These are phyloP conservation scores for Cyclopterus lumpus DNA, from an alignment of 2,797 vertebrate genomes.

Conservation along the genomic window DNA sequence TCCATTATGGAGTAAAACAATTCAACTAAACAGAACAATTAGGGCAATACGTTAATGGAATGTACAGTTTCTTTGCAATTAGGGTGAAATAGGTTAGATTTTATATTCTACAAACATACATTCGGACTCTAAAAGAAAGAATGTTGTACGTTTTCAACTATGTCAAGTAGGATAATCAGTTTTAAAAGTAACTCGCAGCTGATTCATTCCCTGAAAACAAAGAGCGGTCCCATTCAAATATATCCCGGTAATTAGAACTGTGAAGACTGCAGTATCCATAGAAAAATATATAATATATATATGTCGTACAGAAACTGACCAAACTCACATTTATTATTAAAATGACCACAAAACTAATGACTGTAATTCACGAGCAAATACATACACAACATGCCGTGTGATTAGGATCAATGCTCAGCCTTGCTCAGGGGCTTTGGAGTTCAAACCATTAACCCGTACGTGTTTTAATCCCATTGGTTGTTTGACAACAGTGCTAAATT, in stretches of 20 bases:
- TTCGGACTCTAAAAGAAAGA: neutral
- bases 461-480: constrained; percentile 66
- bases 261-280: neutral
- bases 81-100: neutral
- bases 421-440: constrained; percentile 54
- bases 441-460: constrained; percentile 63
- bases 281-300: neutral
- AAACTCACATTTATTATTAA: neutral
- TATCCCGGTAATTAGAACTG: neutral
- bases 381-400: constrained; percentile 40
- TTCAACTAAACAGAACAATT: neutral
- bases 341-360: neutral
- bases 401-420: constrained; percentile 37
- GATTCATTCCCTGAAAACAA: neutral
- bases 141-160: no score
- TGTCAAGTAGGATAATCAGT: no score
- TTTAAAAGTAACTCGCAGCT: neutral
- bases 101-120: constrained; percentile 10
- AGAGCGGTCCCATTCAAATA: neutral
- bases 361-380: constrained; percentile 19
- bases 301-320: neutral
- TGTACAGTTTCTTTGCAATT: neutral
- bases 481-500: constrained; percentile 64
- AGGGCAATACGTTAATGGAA: neutral
- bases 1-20: neutral